These are phyloP conservation scores for Reticulitermes speratus DNA, from an alignment of 1,140 invertebrate genomes.

Conservation along the genomic window DNA sequence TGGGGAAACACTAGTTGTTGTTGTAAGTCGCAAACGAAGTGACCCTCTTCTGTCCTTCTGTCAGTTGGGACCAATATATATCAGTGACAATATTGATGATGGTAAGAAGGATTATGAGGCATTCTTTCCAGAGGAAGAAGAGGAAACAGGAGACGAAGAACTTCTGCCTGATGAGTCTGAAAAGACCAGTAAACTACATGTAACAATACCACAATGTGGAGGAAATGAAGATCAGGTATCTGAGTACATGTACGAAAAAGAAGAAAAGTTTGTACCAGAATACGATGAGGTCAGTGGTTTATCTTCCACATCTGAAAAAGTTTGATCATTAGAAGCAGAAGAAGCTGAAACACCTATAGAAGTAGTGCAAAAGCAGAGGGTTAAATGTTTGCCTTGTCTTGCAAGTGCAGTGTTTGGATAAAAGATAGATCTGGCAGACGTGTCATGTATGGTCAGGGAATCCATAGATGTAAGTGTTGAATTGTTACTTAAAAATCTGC, in stretches of 20 bases:
- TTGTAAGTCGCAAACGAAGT: conserved; percentile 37
- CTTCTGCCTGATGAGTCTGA: not conserved
- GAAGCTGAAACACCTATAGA: not conserved
- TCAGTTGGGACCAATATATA: conserved; percentile 40
- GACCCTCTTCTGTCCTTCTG: conserved; percentile 41
- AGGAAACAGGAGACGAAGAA: not conserved
- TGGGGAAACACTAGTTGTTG: conserved; percentile 39
- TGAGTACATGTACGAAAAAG: not conserved
- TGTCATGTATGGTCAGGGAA: too few species aligned
- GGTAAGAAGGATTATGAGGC: conserved; percentile 39
- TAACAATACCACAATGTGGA: too few species aligned
- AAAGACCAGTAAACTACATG: not conserved
- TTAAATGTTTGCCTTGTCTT: too few species aligned
- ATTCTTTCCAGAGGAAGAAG: conserved; percentile 39
- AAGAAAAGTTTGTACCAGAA: not conserved
- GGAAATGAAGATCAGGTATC: not conserved
- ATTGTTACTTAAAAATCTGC: too few species aligned
- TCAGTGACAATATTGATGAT: conserved; percentile 38
- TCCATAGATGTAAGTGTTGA: too few species aligned
- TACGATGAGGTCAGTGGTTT: not conserved
- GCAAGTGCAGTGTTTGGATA: too few species aligned
- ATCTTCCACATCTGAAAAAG: not conserved
- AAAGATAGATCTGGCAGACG: too few species aligned
- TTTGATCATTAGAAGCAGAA: not conserved
- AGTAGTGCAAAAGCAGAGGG: not conserved